Evolutionary conservation across 1,140 invertebrate genomes (phyloP), one percentile per base, ranked within the genome.

Genomic region (Eumeta japonica): DNA sequence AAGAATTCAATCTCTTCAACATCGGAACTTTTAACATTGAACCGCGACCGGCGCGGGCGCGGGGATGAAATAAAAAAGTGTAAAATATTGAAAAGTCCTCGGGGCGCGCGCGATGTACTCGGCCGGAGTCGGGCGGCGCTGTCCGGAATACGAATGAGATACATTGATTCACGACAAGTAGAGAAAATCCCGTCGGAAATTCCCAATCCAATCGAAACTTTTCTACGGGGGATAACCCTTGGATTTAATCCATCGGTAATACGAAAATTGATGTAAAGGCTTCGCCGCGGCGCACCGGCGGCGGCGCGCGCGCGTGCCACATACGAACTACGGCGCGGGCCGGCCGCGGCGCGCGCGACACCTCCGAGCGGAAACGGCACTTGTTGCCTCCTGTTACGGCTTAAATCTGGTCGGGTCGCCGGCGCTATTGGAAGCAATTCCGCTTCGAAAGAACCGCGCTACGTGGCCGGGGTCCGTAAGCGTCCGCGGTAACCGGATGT

Each of bases 231-330:
- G 47, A 54, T 55, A 58, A 65, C 59, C 64, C 57, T 59, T 59
- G 55, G 55, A 64, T 68, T 66, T 70, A 70, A 73, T 73, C 65
- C 65, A 65, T 73, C 51, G 62, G 61, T 73, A 73, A 73, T 73
- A 62, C 63, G 64, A 70, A 70, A 73, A 73, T 73, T 73, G 65
- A 73, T 66, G 65, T 70, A 68, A 67, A 63, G 61, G 55, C 57
- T 50, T 62, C 50, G 45, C 37, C 55, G 52, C 44, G 50, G 42
- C 51, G 24, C 13, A 11, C 49, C 46, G 35, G 46, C 44, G 41
- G 43, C 50, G 52, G 50, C 43, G 31, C 39, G 32, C 42, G 45
- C 40, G 28, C 54, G 46, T 43, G 48, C 48, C 53, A 52, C 63
- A 70, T 66, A 70, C 62, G 57, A 64, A 67, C 49, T 52, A 46